Conservation (phyloP, 1,140 invertebrate species). For the Eurytemora carolleeae region DNA sequence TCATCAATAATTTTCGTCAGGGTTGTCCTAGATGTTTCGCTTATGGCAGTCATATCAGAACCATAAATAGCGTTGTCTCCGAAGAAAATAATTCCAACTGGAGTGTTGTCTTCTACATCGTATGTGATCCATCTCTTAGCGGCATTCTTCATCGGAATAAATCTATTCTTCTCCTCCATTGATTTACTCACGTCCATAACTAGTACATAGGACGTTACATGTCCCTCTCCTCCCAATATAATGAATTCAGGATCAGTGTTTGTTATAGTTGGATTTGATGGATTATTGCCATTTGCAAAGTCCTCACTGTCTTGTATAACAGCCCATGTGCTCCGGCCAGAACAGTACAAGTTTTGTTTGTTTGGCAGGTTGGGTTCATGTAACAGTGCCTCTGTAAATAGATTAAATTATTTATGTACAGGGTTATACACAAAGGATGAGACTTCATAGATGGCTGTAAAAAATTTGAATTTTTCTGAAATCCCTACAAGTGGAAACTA, state of each 20-base stretch:
- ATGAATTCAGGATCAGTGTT: neutral
- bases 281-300: neutral
- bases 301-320: neutral
- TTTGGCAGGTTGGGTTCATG: neutral
- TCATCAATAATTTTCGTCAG: neutral
- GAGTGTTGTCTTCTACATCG: neutral
- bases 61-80: neutral
- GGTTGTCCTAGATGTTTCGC: neutral
- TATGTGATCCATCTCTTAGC: neutral
- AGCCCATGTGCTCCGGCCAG: neutral
- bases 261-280: neutral
- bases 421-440: no score
- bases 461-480: no score
- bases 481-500: no score
- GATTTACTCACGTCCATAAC: neutral
- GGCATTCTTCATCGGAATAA: neutral
- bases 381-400: no score
- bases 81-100: neutral
- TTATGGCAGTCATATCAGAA: neutral
- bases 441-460: no score
- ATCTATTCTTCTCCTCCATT: neutral
- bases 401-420: no score
- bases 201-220: neutral
- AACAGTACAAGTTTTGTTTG: neutral
- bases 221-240: neutral